Base-by-base conservation (phyloP, 92 coral and sea anemone genomes). In the Epizoanthus illoricatus region DNA sequence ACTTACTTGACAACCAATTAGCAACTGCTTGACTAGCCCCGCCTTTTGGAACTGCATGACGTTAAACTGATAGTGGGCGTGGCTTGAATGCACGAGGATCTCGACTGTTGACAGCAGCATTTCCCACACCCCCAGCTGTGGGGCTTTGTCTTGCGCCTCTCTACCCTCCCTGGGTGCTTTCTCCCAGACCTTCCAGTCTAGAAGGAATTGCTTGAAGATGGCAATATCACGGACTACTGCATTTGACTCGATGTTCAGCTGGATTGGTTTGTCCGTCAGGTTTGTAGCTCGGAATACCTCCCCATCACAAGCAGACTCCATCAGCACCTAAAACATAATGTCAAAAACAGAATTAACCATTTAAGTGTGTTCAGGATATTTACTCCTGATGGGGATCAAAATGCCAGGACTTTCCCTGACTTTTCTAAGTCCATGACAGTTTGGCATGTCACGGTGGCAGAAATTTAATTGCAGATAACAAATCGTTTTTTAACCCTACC, bases 121-220 rank as follows among this genome's bases (percentile, higher is more conserved):
- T 86, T 97, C 98, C 83, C 95, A 90, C 0, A 91, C 94, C 4
- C 98, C 96, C 79, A 88, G 91, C 36, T 85, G 88, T 11, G 72
- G 20, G 15, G 67, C 36, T 21, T 19, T 61, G 43, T 64, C 71
- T 21, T 78, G 58, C 17, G 13, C 28, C 24, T 62, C 66, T 20
- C 41, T 45, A 63, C 61, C 57, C 59, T 64, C 82, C 23, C 24
- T 39, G 67, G 71, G 82, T 1, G 94, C 88, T 18, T 87, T 88
- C 75, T 93, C 95, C 99, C 99, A 97, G 74, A 97, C 85, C 81
- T 91, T 94, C 94, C 99, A 90, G 91, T 91, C 94, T 1, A 97
- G 86, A 63, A 97, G 86, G 87, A 91, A 97, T 33, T 97, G 97
- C 68, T 92, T 89, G 78, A 97, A 91, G 60, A 97, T 91, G 73